These are phyloP conservation scores for Zoanthus solanderi DNA, from an alignment of 92 coral and sea anemone species.

Conservation along the genomic window DNA sequence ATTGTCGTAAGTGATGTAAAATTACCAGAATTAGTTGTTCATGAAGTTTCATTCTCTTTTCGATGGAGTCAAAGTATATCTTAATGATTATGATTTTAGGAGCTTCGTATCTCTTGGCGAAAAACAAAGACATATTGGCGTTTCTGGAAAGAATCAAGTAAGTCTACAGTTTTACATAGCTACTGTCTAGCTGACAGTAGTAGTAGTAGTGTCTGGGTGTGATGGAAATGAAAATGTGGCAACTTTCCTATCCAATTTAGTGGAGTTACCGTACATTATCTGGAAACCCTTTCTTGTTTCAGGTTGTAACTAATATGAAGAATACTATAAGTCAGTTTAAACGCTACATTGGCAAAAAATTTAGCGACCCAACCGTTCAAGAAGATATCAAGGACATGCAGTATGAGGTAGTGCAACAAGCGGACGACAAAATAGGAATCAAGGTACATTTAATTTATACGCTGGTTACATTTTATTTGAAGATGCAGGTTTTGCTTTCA, in stretches of 20 bases:
- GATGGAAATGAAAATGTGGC: neutral
- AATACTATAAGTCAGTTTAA: constrained; percentile 94
- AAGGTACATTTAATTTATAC: constrained; percentile 64
- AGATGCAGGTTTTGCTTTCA: no score
- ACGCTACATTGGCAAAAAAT: constrained; percentile 86
- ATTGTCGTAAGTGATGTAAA: neutral
- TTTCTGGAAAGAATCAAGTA: constrained; percentile 96
- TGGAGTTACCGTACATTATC: no score
- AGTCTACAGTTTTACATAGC: neutral
- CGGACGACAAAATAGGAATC: constrained; percentile 82
- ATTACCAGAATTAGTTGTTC: neutral
- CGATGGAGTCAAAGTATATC: neutral
- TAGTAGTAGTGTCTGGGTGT: neutral
- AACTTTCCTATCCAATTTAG: neutral
- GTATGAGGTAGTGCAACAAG: constrained; percentile 76
- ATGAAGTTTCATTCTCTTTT: neutral
- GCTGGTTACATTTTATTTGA: no score
- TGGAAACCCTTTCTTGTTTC: neutral
- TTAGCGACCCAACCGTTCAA: constrained; percentile 87
- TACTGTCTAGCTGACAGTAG: neutral
- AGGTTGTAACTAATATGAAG: constrained; percentile 89
- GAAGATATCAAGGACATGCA: constrained; percentile 75
- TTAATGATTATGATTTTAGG: constrained; percentile 43
- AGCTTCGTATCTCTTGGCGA: constrained; percentile 96
- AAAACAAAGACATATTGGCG: constrained; percentile 81